phyloP scores from a whole-genome alignment of 2,888 invertebrate genomes.

The Celastrina argiolus region DNA sequence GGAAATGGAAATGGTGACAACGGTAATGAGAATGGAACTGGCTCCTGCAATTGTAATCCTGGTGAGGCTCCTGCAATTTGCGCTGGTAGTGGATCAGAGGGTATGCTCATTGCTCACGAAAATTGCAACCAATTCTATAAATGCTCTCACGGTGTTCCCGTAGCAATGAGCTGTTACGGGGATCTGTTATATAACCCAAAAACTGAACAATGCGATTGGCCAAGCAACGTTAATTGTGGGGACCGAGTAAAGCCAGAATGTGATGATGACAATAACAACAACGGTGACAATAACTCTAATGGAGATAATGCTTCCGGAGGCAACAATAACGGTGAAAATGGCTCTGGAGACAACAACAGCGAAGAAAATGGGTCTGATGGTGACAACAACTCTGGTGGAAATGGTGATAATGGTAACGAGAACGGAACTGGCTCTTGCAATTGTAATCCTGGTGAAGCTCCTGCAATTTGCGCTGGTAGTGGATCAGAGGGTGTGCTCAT shows the following conservation, averaged over 20 bases:
- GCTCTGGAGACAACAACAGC: too few relatives aligned
- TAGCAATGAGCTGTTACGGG: conserved; percentile 34
- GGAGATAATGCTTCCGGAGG: conserved; percentile 4
- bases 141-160: conserved; percentile 38
- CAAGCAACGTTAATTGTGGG: conserved; percentile 35
- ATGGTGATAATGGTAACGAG: conserved; percentile 22
- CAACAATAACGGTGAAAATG: neutral
- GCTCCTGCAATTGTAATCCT: conserved; percentile 40
- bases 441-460: conserved; percentile 39
- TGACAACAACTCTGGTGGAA: neutral
- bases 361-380: too few relatives aligned
- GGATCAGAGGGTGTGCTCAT: conserved; percentile 27
- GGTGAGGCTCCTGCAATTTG: conserved; percentile 34
- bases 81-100: conserved; percentile 25
- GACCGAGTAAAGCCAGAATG: conserved; percentile 30
- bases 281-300: conserved; percentile 15
- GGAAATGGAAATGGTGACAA: conserved; percentile 22
- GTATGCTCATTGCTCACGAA: conserved; percentile 29
- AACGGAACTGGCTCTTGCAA: conserved; percentile 35
- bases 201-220: conserved; percentile 42
- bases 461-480: conserved; percentile 25
- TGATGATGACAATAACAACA: neutral
- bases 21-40: conserved; percentile 24
- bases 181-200: conserved; percentile 39
- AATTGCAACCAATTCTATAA: conserved; percentile 41